Conservation (phyloP, 2,888 invertebrate species). For the Noctua pronuba region DNA sequence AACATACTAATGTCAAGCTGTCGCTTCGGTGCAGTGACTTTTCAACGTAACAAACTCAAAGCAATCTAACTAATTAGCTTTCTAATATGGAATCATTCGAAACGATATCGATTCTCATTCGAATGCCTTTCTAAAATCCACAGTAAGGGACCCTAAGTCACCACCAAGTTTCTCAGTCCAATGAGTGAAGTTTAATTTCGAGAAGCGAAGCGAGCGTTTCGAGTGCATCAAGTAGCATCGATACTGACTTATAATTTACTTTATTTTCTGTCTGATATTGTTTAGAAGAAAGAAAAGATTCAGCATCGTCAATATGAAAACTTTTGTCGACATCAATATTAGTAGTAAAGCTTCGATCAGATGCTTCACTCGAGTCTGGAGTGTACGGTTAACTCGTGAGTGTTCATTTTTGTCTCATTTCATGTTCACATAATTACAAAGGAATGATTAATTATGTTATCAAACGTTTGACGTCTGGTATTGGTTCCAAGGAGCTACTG, state of each 20-base stretch:
- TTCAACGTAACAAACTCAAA: background rate
- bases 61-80: background rate
- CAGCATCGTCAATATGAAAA: background rate
- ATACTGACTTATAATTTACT: slow-evolving; percentile 20
- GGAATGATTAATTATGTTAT: no score
- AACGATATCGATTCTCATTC: background rate
- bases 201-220: slow-evolving; percentile 63
- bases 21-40: background rate
- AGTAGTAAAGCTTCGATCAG: no score
- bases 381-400: no score
- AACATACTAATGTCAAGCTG: background rate
- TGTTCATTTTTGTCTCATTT: no score
- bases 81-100: background rate
- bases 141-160: slow-evolving; percentile 52
- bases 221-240: slow-evolving; percentile 56
- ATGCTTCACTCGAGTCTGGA: no score
- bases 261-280: background rate
- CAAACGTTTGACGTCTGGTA: no score
- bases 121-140: background rate
- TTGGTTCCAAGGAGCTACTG: no score
- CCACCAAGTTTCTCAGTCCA: slow-evolving; percentile 60
- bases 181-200: slow-evolving; percentile 74
- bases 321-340: no score
- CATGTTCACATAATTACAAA: no score
- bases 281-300: background rate